Base-by-base conservation (phyloP, 2,113 vertebrate genomes). In the Scartelaos histophorus region DNA sequence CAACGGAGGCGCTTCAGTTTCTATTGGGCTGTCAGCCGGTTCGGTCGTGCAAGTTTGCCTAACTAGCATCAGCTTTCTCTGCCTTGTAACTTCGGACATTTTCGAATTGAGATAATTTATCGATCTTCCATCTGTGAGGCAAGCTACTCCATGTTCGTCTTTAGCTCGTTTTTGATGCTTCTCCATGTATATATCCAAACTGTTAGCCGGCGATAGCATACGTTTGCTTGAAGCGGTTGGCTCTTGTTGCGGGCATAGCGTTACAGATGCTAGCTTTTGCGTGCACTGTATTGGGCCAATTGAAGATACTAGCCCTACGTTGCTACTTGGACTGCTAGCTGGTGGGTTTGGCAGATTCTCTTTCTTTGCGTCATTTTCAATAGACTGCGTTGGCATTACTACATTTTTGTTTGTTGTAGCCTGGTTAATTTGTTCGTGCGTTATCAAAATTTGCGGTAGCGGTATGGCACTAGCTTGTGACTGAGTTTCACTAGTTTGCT, bases 121-220 rank as follows among this genome's bases (percentile, higher is more conserved):
- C 0, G 94, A 92, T 43, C 94, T 88, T 24, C 89, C 78, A 46
- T 96, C 95, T 13, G 95, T 90, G 9, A 94, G 49, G 66, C 95
- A 98, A 54, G 94, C 94, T 69, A 94, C 93, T 15, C 98, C 96
- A 0, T 95, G 96, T 78, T 99, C 98, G 83, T 99, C 98, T 85
- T 99, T 99, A 46, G 96, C 96, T 13, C 98, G 94, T 71, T 99
- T 99, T 43, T 99, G 98, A 49, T 98, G 96, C 78, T 99, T 99
- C 82, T 99, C 98, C 98, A 99, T 99, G 85, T 97, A 98, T 78
- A 99, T 99, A 87, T 99, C 98, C 84, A 99, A 92, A 82, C 98
- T 99, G 81, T 99, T 99, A 70, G 98, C 98, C 69, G 98, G 98
- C 12, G 98, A 99, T 60, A 99, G 93, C 97, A 99, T 99, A 67